Evolutionary conservation across 2,888 invertebrate genomes (phyloP).

Genomic region (Galerucella nymphaeae): DNA sequence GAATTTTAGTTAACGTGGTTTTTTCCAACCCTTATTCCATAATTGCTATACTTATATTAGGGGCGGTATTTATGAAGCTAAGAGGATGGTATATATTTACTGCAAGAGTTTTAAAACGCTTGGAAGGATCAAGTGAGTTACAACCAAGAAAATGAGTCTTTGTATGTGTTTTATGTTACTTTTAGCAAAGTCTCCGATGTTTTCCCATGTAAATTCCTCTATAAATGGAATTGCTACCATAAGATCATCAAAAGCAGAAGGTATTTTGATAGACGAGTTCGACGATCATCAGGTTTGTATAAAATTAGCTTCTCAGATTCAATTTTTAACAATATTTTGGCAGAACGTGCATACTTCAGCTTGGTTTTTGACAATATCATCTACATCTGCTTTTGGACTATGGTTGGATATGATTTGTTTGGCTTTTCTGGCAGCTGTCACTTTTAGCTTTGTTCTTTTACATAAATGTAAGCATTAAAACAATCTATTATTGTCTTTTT

Average conservation of each 20-base stretch:
- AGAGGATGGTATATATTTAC: slow-evolving; percentile 74
- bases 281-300: slow-evolving; percentile 50
- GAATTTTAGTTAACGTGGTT: slow-evolving; percentile 76
- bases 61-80: slow-evolving; percentile 72
- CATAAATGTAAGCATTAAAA: slow-evolving; percentile 49
- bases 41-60: slow-evolving; percentile 71
- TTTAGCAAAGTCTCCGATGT: slow-evolving; percentile 53
- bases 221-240: slow-evolving; percentile 50
- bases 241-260: slow-evolving; percentile 48
- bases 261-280: slow-evolving; percentile 46
- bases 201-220: slow-evolving; percentile 49
- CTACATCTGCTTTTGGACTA: slow-evolving; percentile 73
- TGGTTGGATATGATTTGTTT: slow-evolving; percentile 74
- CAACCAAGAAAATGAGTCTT: not conserved
- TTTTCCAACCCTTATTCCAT: slow-evolving; percentile 76
- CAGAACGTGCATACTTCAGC: slow-evolving; percentile 71
- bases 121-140: slow-evolving; percentile 66
- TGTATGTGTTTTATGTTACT: slow-evolving; percentile 2
- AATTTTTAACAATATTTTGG: not conserved
- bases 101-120: slow-evolving; percentile 77
- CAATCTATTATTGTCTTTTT: too few relatives aligned
- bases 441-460: slow-evolving; percentile 69
- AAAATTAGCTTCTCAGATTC: not conserved
- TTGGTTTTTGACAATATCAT: slow-evolving; percentile 72
- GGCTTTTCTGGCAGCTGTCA: slow-evolving; percentile 70